Percentiles rank a stretch among this genome's conserved stretches.
phyloP scores from a whole-genome alignment of 2,797 vertebrate species.

The Etheostoma nigrum region DNA sequence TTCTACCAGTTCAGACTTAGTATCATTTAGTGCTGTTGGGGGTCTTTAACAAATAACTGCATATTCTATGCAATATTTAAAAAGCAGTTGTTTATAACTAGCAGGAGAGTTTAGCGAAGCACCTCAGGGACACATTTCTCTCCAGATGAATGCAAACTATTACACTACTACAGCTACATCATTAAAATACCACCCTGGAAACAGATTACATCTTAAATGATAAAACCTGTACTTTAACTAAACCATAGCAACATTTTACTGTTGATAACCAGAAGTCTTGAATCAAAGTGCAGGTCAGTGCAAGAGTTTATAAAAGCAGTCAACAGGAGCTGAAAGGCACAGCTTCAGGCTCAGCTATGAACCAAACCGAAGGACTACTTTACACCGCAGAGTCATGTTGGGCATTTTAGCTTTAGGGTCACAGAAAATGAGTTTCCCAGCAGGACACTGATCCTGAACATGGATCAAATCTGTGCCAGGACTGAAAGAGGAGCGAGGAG shows the following conservation, averaged over 20 bases:
- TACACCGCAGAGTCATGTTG: not conserved
- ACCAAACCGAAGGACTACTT: not conserved
- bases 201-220: not conserved
- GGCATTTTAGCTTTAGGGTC: not conserved
- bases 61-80: constrained; percentile 18
- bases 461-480: not conserved
- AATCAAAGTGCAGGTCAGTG: not conserved
- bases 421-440: not conserved
- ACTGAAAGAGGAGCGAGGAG: constrained; percentile 5
- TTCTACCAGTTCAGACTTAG: not conserved
- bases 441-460: constrained; percentile 2
- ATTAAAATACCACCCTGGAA: too few species aligned
- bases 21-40: not conserved
- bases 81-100: not conserved
- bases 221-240: not conserved
- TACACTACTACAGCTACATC: too few species aligned
- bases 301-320: not conserved
- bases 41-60: constrained; percentile 3
- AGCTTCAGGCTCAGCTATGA: not conserved
- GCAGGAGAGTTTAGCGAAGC: constrained; percentile 10
- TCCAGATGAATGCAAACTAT: constrained; percentile 2
- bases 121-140: constrained; percentile 47
- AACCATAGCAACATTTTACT: not conserved
- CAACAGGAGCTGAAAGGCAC: not conserved
- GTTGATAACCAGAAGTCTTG: not conserved